These are phyloP conservation scores for Magallana nippona DNA, from an alignment of 2,888 invertebrate species.

Conservation along the genomic window DNA sequence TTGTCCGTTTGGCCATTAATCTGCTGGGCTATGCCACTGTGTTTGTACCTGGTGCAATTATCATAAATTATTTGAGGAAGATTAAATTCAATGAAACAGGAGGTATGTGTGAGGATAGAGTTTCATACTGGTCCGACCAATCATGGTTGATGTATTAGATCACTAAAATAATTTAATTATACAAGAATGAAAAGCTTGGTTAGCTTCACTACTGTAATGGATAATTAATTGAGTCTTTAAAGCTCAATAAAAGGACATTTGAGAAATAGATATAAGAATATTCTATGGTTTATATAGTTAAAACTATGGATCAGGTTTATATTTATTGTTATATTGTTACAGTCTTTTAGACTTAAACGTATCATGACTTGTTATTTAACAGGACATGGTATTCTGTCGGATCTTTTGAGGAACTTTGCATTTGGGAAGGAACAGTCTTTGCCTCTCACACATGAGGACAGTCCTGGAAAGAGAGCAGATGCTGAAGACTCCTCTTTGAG, in stretches of 20 bases:
- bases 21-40: conserved; percentile 93
- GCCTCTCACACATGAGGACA: conserved; percentile 69
- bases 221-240: too few species aligned
- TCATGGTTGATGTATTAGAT: too few species aligned
- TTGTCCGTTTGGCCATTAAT: conserved; percentile 89
- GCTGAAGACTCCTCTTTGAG: conserved; percentile 51
- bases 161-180: too few species aligned
- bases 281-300: too few species aligned
- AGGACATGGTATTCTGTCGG: conserved; percentile 72
- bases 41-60: conserved; percentile 90
- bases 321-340: too few species aligned
- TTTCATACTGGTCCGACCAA: too few species aligned
- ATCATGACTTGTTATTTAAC: conserved; percentile 38
- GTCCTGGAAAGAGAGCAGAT: conserved; percentile 58
- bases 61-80: conserved; percentile 89
- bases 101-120: conserved; percentile 82
- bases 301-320: too few species aligned
- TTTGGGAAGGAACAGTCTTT: conserved; percentile 71
- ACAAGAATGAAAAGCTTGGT: too few species aligned
- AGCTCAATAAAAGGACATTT: too few species aligned
- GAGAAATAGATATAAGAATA: too few species aligned
- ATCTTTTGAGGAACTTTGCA: conserved; percentile 71
- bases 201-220: too few species aligned
- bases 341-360: too few species aligned
- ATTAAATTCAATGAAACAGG: conserved; percentile 87